Evolutionary conservation across 2,113 vertebrate species (phyloP).

Genomic region (Paedocypris sp.): DNA sequence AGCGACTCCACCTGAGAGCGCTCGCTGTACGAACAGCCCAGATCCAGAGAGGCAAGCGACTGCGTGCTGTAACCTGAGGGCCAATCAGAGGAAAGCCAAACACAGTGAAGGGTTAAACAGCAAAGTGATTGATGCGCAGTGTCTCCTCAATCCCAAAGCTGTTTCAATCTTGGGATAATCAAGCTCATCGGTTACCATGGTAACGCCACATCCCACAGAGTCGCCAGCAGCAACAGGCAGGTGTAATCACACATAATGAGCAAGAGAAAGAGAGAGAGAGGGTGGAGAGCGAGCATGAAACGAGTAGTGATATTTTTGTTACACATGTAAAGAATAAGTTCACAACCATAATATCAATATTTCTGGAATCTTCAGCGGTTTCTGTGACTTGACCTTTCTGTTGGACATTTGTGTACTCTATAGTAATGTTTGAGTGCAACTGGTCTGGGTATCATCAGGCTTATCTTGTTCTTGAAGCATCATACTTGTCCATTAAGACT

Average conservation of each 20-base stretch:
- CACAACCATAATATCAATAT: too few species aligned
- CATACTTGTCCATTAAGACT: too few species aligned
- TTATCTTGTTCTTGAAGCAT: too few species aligned
- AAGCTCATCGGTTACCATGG: conserved; percentile 23
- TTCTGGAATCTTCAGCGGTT: too few species aligned
- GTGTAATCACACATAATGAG: conserved; percentile 40
- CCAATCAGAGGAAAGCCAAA: background rate
- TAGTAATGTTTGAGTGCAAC: too few species aligned
- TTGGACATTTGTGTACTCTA: too few species aligned
- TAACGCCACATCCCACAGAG: conserved; percentile 24
- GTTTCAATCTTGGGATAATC: conserved; percentile 32
- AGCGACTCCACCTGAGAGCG: conserved; percentile 34
- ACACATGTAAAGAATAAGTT: too few species aligned
- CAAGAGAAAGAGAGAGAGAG: conserved; percentile 21
- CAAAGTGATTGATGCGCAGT: conserved; percentile 23
- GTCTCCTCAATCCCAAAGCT: conserved; percentile 23
- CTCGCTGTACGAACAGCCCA: conserved; percentile 47
- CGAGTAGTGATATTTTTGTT: too few species aligned
- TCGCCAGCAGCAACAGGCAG: conserved; percentile 22
- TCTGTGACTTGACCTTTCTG: too few species aligned
- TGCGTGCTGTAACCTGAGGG: conserved; percentile 34
- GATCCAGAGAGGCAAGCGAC: conserved; percentile 13
- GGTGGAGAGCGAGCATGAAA: conserved; percentile 3
- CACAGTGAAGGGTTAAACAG: conserved; percentile 14
- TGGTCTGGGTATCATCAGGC: too few species aligned